Evolutionary conservation across 2,888 invertebrate species (phyloP), one percentile per base, ranked within the genome.

Genomic region (Chrysolina haemoptera): DNA sequence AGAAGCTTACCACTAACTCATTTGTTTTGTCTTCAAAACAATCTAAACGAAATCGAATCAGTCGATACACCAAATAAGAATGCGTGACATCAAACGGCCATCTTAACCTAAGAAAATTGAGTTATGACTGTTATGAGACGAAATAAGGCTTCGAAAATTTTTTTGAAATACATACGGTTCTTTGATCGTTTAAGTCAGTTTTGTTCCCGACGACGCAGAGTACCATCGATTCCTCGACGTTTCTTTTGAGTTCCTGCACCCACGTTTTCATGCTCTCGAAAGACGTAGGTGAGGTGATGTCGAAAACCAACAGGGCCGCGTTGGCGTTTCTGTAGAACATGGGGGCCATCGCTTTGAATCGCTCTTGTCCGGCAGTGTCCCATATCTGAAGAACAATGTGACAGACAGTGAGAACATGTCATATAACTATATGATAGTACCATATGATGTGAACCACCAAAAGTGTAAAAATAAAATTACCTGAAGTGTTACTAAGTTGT

Each of bases 271-370:
- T 94, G 75, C 94, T 93, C 4, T 90, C 89, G 85, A 96, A 97
- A 71, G 94, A 94, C 75, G 90, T 90, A 62, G 91, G 88, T 76
- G 93, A 92, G 3, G 96, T 94, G 76, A 98, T 92, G 86, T 98
- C 97, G 85, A 94, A 98, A 0, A 97, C 94, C 64, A 97, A 89
- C 65, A 97, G 90, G 0, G 97, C 97, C 0, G 96, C 96, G 86
- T 96, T 96, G 0, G 97, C 95, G 85, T 96, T 96, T 68, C 97
- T 90, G 86, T 98, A 98, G 86, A 97, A 98, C 96, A 97, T 96
- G 9, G 98, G 97, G 0, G 96, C 96, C 93, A 98, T 97, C 0
- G 97, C 94, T 74, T 95, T 91, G 86, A 96, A 98, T 66, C 96
- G 87, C 87, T 96, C 96, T 85, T 96, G 95, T 0, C 96, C 96